phyloP scores from a whole-genome alignment of 2,797 vertebrate species.

The Buphagus erythrorhynchus region DNA sequence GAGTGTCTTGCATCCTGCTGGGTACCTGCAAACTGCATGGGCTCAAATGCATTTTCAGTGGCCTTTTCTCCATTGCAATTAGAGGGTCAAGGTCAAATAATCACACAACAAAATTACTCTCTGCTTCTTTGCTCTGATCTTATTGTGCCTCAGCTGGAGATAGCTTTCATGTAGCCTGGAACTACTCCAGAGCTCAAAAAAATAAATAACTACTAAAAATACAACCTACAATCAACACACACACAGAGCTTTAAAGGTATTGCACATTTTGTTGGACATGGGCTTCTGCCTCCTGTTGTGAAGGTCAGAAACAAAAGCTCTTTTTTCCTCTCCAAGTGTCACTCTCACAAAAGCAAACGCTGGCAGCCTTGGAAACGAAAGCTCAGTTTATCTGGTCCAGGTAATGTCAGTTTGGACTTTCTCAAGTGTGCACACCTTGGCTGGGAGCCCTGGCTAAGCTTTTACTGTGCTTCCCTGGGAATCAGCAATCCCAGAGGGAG shows the following conservation, averaged over 20 bases:
- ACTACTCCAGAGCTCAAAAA: not conserved
- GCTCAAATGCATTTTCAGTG: not conserved
- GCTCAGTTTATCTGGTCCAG: not conserved
- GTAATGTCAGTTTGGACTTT: not conserved
- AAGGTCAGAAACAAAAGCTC: not conserved
- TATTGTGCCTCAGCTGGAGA: not conserved
- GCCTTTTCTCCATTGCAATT: not conserved
- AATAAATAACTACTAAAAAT: fast-evolving
- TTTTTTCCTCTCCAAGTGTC: not conserved
- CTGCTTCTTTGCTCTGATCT: not conserved
- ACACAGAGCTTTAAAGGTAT: not conserved
- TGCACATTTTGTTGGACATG: not conserved
- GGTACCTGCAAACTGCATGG: not conserved
- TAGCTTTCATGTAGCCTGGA: not conserved
- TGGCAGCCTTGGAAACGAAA: not conserved
- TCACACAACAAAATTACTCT: not conserved
- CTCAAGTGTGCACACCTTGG: not conserved
- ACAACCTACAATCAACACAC: not conserved
- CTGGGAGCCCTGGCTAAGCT: not conserved
- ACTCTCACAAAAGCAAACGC: fast-evolving
- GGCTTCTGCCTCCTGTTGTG: not conserved
- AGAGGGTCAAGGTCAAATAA: not conserved
- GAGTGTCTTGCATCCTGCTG: not conserved
- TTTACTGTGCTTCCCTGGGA: not conserved
- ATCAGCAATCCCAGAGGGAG: fast-evolving